A percentile compares a stretch with the other conserved stretches of the same genome.
Conservation (phyloP, 2,797 vertebrate species). For the Ctenopoma kingsleyae region DNA sequence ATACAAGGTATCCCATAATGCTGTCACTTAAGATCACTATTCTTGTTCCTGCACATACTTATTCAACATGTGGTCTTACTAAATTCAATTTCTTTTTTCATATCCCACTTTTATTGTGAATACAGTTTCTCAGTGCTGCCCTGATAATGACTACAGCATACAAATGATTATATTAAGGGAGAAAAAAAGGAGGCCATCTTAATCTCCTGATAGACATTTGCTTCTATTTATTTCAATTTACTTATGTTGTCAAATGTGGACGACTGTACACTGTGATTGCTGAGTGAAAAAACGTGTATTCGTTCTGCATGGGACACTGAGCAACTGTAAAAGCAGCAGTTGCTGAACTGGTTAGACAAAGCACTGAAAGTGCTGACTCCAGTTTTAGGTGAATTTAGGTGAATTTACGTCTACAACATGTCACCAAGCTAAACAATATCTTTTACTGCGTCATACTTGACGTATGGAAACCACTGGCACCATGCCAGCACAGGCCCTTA, state of each 20-base stretch:
- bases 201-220: neutral
- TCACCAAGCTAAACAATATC: slow-evolving; percentile 14
- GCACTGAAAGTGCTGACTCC: neutral
- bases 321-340: neutral
- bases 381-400: neutral
- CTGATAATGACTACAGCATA: neutral
- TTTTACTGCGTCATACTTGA: slow-evolving; percentile 4
- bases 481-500: slow-evolving; percentile 7
- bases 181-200: neutral
- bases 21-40: neutral
- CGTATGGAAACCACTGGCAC: slow-evolving; percentile 12
- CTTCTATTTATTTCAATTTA: neutral
- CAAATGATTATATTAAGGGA: neutral
- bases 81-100: neutral
- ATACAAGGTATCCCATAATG: neutral
- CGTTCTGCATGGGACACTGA: neutral
- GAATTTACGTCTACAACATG: slow-evolving; percentile 10
- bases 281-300: neutral
- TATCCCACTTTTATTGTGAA: no score
- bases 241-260: neutral
- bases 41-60: neutral
- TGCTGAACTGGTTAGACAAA: neutral
- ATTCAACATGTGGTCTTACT: neutral
- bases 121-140: neutral
- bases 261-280: neutral